Percentiles rank a stretch among this genome's conserved stretches.
phyloP scores from a whole-genome alignment of 2,888 invertebrate genomes.

The Drosophila koepferae region DNA sequence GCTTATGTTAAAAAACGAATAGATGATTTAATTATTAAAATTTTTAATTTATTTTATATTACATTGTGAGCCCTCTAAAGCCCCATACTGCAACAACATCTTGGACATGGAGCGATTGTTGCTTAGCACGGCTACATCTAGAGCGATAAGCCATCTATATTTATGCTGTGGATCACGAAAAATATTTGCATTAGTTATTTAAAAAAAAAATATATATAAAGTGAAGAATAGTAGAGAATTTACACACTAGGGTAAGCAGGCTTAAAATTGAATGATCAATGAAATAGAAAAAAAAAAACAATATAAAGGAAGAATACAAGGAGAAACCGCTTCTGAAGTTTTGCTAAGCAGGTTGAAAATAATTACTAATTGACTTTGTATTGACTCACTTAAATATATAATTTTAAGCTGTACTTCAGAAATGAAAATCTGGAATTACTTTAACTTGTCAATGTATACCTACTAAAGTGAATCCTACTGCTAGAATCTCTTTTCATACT shows the following conservation, averaged over 20 bases:
- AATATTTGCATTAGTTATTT: neutral
- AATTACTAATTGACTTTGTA: too few species aligned
- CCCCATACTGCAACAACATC: constrained; percentile 95
- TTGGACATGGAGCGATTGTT: constrained; percentile 95
- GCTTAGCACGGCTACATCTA: constrained; percentile 97
- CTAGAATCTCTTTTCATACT: neutral
- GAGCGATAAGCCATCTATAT: constrained; percentile 94
- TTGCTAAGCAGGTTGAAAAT: neutral
- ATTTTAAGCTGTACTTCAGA: neutral
- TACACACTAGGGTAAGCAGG: too few species aligned
- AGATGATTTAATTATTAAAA: neutral
- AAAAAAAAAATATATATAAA: too few species aligned
- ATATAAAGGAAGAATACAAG: too few species aligned
- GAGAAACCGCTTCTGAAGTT: too few species aligned
- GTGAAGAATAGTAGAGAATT: neutral
- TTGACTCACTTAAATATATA: too few species aligned
- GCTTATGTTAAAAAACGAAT: neutral
- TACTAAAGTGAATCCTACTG: neutral
- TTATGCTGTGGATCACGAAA: constrained; percentile 88
- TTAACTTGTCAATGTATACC: neutral
- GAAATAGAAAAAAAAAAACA: neutral
- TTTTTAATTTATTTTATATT: constrained; percentile 26
- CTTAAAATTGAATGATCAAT: neutral
- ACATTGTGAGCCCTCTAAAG: constrained; percentile 94
- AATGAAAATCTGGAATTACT: neutral